A percentile compares a stretch with the other conserved stretches of the same genome.
Evolutionary conservation across 2,113 vertebrate species (phyloP).

Genomic region (Okapia johnstoni): DNA sequence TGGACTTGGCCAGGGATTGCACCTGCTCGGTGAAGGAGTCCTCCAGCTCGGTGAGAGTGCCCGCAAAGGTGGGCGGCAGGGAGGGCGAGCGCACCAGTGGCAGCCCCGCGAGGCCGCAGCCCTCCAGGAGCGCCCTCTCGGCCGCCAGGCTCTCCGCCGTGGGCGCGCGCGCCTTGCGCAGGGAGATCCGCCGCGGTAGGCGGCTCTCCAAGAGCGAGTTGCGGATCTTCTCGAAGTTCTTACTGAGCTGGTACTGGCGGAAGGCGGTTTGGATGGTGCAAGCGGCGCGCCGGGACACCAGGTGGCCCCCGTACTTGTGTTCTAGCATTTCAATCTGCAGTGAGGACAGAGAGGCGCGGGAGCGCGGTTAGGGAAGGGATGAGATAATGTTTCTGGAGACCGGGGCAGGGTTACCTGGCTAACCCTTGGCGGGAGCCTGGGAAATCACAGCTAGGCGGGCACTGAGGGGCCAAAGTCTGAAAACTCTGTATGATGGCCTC

Average conservation of each 20-base stretch:
- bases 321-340: conserved; percentile 98
- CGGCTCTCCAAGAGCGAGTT: conserved; percentile 97
- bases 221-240: conserved; percentile 99
- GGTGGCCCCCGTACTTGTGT: conserved; percentile 96
- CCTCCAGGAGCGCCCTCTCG: conserved; percentile 93
- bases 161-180: conserved; percentile 92
- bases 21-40: conserved; percentile 98
- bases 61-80: conserved; percentile 87
- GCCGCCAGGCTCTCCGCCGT: conserved; percentile 91
- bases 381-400: rapidly evolving
- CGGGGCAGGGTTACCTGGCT: neutral
- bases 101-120: conserved; percentile 91
- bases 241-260: conserved; percentile 99
- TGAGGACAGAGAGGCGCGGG: neutral
- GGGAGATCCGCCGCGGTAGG: conserved; percentile 93
- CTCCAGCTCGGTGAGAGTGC: conserved; percentile 94
- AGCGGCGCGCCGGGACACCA: conserved; percentile 94
- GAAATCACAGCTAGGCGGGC: neutral
- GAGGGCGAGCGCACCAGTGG: conserved; percentile 92
- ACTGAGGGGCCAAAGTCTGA: neutral
- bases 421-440: neutral
- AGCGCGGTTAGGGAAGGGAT: neutral
- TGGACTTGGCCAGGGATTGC: conserved; percentile 96
- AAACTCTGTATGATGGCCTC: neutral
- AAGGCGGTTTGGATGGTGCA: conserved; percentile 98